Evolutionary conservation across 2,113 vertebrate species (phyloP).

Genomic region (Lonchura striata): DNA sequence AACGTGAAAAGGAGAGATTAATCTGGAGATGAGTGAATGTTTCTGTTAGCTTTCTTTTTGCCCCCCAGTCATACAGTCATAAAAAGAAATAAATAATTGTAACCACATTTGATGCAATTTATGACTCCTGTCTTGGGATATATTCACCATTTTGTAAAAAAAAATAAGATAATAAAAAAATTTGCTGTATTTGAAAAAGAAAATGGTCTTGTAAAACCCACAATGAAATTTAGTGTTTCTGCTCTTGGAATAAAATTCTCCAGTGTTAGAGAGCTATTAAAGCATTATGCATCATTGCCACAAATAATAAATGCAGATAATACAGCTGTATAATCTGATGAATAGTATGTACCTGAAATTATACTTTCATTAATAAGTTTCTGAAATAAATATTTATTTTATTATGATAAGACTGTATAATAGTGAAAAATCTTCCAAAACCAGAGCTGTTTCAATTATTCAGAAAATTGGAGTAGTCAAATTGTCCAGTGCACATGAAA

Average conservation of each 20-base stretch:
- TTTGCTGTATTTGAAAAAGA: not conserved
- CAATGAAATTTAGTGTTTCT: not conserved
- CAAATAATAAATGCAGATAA: slow-evolving; percentile 25
- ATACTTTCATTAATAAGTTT: not conserved
- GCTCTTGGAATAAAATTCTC: not conserved
- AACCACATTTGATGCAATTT: not conserved
- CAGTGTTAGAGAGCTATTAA: not conserved
- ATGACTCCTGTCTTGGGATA: not conserved
- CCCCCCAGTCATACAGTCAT: not conserved
- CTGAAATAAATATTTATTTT: not conserved
- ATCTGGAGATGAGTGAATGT: not conserved
- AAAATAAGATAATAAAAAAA: not conserved
- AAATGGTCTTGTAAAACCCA: not conserved
- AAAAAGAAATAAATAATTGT: not conserved
- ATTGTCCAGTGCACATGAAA: not conserved
- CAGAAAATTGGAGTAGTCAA: not conserved
- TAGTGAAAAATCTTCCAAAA: not conserved
- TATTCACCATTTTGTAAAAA: not conserved
- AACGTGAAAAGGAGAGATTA: not conserved
- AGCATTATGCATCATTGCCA: not conserved
- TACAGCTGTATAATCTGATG: not conserved
- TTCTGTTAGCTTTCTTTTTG: not conserved
- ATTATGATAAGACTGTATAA: not conserved
- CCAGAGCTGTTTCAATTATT: not conserved
- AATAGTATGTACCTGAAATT: slow-evolving; percentile 9